Conservation (phyloP, 2,797 vertebrate species). For the Neosilurus hyrtlii region DNA sequence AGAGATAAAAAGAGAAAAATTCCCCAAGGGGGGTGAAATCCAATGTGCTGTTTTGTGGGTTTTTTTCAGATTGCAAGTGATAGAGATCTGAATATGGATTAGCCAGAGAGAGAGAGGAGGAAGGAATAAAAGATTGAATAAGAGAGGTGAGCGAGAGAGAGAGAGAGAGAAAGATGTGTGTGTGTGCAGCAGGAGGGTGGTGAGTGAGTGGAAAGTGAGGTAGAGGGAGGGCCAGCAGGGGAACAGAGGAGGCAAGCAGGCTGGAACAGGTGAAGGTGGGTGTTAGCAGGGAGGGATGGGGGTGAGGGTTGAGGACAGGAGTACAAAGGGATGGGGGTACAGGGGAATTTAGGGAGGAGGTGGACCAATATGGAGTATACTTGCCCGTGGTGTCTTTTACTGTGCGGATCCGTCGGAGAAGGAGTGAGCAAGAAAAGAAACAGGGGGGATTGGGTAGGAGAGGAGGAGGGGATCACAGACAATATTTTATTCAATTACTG, state of each 20-base stretch:
- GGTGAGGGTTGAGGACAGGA: conserved; percentile 58
- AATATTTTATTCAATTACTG: conserved; percentile 99
- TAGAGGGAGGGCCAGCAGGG: conserved; percentile 62
- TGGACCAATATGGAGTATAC: conserved; percentile 99
- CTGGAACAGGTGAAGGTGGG: conserved; percentile 66
- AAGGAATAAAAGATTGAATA: conserved; percentile 57
- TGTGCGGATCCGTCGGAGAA: conserved; percentile 99
- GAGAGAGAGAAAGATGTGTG: conserved; percentile 78
- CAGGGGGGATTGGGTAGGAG: conserved; percentile 86
- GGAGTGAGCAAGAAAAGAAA: conserved; percentile 99
- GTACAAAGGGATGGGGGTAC: conserved; percentile 60
- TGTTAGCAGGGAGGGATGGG: conserved; percentile 61
- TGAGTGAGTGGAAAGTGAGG: conserved; percentile 57
- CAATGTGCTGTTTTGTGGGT: conserved; percentile 22
- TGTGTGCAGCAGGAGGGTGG: conserved; percentile 77
- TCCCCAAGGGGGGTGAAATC: conserved; percentile 20
- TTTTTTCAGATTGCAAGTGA: conserved; percentile 42
- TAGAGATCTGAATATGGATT: conserved; percentile 38
- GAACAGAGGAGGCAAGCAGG: conserved; percentile 73
- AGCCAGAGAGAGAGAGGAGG: conserved; percentile 26
- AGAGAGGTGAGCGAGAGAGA: conserved; percentile 72
- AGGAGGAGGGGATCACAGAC: conserved; percentile 87
- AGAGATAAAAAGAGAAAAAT: conserved; percentile 7
- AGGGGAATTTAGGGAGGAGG: conserved; percentile 83
- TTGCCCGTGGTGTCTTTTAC: conserved; percentile 94